phyloP scores from a whole-genome alignment of 2,113 vertebrate genomes.

The Thymallus thymallus region DNA sequence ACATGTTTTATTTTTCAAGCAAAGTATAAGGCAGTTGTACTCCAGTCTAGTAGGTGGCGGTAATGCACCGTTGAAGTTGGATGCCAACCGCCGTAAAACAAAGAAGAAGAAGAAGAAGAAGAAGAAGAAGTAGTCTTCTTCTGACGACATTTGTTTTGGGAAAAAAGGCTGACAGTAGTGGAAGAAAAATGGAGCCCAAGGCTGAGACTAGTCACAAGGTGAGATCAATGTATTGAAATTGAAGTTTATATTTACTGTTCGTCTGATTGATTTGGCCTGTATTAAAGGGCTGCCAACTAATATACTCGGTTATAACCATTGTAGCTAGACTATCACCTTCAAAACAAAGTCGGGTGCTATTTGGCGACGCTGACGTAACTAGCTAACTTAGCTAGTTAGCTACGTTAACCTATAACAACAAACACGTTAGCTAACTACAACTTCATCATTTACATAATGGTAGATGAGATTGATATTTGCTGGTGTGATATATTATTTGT shows the following conservation, averaged over 20 bases:
- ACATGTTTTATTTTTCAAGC: too few species aligned
- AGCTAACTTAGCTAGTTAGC: neutral
- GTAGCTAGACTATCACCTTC: neutral
- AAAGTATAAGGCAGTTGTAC: too few species aligned
- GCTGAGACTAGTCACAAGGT: conserved; percentile 65
- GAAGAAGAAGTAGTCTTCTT: neutral
- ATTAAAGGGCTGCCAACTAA: too few species aligned
- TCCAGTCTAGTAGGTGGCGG: too few species aligned
- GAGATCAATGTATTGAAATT: conserved; percentile 4
- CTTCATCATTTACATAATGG: too few species aligned
- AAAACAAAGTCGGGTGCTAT: neutral
- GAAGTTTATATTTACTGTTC: neutral
- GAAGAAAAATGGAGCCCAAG: conserved; percentile 61
- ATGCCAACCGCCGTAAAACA: too few species aligned
- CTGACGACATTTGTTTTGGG: conserved; percentile 68
- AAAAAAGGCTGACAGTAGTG: conserved; percentile 21
- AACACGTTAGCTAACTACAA: too few species aligned
- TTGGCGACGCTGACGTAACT: neutral
- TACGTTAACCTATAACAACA: neutral
- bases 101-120: too few species aligned
- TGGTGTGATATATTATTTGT: too few species aligned
- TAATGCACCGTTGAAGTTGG: too few species aligned
- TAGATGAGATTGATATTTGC: too few species aligned
- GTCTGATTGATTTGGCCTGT: too few species aligned
- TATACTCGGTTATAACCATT: neutral